Percentiles rank a stretch among this genome's conserved stretches.
These are phyloP conservation scores for Tetraodon nigroviridis DNA, from an alignment of 2,113 vertebrate species.

Conservation along the genomic window DNA sequence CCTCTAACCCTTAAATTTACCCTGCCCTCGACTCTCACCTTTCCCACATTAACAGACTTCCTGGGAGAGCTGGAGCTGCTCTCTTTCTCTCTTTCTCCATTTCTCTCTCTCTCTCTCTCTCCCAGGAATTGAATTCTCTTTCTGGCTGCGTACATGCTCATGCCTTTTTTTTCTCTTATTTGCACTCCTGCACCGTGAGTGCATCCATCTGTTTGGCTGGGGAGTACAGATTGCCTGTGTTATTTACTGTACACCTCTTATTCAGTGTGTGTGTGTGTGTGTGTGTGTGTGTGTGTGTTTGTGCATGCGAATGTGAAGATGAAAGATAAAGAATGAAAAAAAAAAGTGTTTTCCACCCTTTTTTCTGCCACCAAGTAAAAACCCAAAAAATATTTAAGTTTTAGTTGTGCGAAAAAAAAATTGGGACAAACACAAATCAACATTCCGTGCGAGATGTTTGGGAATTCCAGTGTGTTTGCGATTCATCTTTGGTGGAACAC, in stretches of 20 bases:
- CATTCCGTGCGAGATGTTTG: background rate
- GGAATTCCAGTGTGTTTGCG: background rate
- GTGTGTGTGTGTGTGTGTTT: conserved; percentile 5
- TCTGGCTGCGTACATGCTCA: conserved; percentile 21
- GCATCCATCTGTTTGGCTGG: conserved; percentile 36
- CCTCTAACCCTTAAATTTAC: conserved; percentile 39
- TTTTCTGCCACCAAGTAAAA: background rate
- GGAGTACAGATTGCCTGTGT: conserved; percentile 10
- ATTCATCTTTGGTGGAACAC: background rate
- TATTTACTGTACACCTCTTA: conserved; percentile 29
- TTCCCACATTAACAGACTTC: conserved; percentile 49
- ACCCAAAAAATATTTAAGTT: background rate
- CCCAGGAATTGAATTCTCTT: conserved; percentile 36
- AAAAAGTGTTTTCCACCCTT: conserved; percentile 4
- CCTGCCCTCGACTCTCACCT: conserved; percentile 31
- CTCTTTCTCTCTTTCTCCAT: conserved; percentile 4
- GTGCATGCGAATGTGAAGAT: background rate
- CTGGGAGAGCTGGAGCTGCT: conserved; percentile 21
- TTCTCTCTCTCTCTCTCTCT: conserved; percentile 24
- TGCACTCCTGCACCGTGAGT: conserved; percentile 14
- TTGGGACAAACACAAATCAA: background rate
- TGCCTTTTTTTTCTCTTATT: conserved; percentile 7
- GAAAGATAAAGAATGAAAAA: conserved; percentile 9
- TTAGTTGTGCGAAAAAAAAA: background rate
- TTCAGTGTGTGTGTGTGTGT: conserved; percentile 2